Conservation (phyloP, 2,888 invertebrate species). For the Tubulanus polymorphus region DNA sequence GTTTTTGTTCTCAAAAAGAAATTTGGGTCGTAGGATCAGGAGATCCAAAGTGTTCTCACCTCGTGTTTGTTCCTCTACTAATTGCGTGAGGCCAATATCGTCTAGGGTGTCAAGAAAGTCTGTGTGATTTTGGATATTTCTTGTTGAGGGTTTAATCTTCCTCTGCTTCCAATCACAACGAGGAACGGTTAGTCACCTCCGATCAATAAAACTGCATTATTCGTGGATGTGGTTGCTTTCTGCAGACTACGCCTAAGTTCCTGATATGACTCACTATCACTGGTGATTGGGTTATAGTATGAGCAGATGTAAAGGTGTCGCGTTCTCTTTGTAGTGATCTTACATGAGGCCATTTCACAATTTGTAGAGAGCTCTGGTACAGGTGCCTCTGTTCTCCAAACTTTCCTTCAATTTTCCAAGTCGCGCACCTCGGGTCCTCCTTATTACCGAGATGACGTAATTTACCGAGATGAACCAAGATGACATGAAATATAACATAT, state of each 20-base stretch:
- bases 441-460: too few relatives aligned
- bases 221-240: too few relatives aligned
- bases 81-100: constrained; percentile 14
- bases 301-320: too few relatives aligned
- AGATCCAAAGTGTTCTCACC: constrained; percentile 17
- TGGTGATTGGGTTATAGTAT: too few relatives aligned
- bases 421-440: too few relatives aligned
- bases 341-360: background rate
- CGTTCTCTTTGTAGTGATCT: background rate
- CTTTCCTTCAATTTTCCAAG: too few relatives aligned
- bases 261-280: too few relatives aligned
- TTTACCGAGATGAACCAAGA: too few relatives aligned
- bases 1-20: constrained; percentile 8
- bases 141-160: background rate
- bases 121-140: background rate
- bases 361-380: background rate
- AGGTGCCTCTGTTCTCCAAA: too few relatives aligned
- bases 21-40: constrained; percentile 20
- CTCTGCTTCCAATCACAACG: background rate
- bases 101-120: constrained; percentile 11
- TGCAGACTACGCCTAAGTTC: too few relatives aligned
- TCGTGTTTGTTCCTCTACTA: constrained; percentile 18
- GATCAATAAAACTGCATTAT: too few relatives aligned
- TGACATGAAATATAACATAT: too few relatives aligned
- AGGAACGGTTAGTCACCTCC: background rate